Percentiles rank a stretch among this genome's conserved stretches.
These are phyloP conservation scores for Archaeoteleia sp. DNA, from an alignment of 2,888 invertebrate species.

Conservation along the genomic window DNA sequence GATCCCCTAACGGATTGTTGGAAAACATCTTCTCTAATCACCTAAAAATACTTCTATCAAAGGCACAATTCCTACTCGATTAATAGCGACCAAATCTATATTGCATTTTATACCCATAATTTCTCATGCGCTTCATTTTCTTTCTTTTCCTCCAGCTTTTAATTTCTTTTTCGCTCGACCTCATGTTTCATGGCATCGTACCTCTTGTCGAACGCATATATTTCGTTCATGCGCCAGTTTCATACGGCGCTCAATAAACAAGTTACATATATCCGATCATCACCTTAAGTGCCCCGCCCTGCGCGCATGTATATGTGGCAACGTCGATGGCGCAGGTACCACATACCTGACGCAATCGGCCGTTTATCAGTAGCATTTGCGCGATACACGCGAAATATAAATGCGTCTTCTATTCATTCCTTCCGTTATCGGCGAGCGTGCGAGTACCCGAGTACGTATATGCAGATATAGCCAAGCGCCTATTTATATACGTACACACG, in stretches of 20 bases:
- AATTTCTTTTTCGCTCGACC: conserved; percentile 28
- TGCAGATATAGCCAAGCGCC: conserved; percentile 48
- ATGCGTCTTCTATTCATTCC: conserved; percentile 68
- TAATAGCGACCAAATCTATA: conserved; percentile 44
- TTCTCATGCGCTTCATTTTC: conserved; percentile 41
- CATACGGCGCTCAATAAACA: conserved; percentile 52
- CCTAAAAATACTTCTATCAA: no score
- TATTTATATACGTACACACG: conserved; percentile 53
- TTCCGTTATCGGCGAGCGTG: conserved; percentile 57
- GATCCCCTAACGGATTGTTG: no score
- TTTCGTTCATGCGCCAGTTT: conserved; percentile 53
- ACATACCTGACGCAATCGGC: conserved; percentile 44
- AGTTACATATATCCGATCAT: conserved; percentile 54
- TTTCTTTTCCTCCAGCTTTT: conserved; percentile 7
- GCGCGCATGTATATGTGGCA: conserved; percentile 17
- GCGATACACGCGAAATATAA: conserved; percentile 64
- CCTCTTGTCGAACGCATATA: conserved; percentile 50
- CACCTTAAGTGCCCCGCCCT: conserved; percentile 53
- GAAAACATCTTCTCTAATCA: no score
- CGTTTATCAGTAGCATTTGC: conserved; percentile 60
- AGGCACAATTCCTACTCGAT: no score
- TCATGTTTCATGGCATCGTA: conserved; percentile 40
- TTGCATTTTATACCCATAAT: conserved; percentile 21
- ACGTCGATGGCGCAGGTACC: conserved; percentile 33
- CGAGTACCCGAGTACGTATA: conserved; percentile 45